A percentile compares a stretch with the other conserved stretches of the same genome.
Conservation (phyloP, 2,113 vertebrate genomes). For the Archocentrus centrarchus region DNA sequence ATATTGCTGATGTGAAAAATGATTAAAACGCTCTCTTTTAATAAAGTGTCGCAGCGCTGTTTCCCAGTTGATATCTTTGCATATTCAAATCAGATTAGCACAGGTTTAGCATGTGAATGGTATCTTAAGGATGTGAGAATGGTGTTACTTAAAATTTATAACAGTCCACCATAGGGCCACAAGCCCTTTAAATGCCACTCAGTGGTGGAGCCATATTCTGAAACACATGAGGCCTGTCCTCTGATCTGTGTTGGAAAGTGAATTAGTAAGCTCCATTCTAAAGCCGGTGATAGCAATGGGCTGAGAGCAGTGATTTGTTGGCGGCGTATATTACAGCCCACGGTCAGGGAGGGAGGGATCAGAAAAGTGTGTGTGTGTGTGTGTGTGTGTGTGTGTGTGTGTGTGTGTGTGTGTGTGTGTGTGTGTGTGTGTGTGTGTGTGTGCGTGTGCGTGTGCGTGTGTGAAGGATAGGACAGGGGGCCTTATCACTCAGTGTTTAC, state of each 20-base stretch:
- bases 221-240: conserved; percentile 80
- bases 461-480: conserved; percentile 69
- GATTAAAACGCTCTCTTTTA: conserved; percentile 50
- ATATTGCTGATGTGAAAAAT: conserved; percentile 56
- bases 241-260: conserved; percentile 79
- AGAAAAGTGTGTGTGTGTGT: not conserved
- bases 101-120: conserved; percentile 48
- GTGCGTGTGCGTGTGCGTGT: conserved; percentile 48
- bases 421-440: conserved; percentile 17
- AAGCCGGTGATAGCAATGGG: conserved; percentile 74
- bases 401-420: not conserved
- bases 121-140: conserved; percentile 46
- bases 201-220: conserved; percentile 71
- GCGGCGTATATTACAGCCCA: conserved; percentile 78
- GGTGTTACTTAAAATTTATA: conserved; percentile 69
- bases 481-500: conserved; percentile 85
- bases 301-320: conserved; percentile 80
- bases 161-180: conserved; percentile 68
- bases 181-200: conserved; percentile 60
- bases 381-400: not conserved
- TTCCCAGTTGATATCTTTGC: conserved; percentile 34
- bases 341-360: conserved; percentile 67
- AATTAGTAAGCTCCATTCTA: conserved; percentile 78
- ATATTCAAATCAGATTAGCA: conserved; percentile 52
- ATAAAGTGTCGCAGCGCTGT: conserved; percentile 40